A percentile compares a stretch with the other conserved stretches of the same genome.
Evolutionary conservation across 2,888 invertebrate species (phyloP).

Genomic region (Deilephila porcellus): DNA sequence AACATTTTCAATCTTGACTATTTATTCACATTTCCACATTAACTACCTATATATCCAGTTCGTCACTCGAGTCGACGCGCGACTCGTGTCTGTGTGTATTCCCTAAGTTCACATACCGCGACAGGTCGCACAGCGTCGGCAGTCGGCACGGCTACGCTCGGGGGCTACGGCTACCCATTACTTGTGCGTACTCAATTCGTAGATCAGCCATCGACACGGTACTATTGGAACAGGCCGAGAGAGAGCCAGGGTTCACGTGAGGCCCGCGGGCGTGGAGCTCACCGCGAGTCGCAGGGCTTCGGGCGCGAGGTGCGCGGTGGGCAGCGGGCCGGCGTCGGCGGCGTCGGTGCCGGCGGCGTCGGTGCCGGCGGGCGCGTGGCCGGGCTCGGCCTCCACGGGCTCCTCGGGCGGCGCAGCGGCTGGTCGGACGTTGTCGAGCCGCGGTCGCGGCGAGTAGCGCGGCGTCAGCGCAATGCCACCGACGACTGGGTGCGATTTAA

Average conservation of each 20-base stretch:
- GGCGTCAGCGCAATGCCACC: slow-evolving; percentile 83
- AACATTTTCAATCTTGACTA: slow-evolving; percentile 73
- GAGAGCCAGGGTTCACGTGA: slow-evolving; percentile 56
- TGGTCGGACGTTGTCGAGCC: slow-evolving; percentile 76
- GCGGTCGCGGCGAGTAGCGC: slow-evolving; percentile 81
- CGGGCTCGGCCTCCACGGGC: slow-evolving; percentile 58
- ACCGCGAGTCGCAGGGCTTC: slow-evolving; percentile 44
- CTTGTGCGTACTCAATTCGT: slow-evolving; percentile 53
- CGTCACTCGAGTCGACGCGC: slow-evolving; percentile 54
- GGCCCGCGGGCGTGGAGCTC: slow-evolving; percentile 44
- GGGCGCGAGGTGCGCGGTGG: slow-evolving; percentile 41
- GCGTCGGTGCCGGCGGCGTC: slow-evolving; percentile 43
- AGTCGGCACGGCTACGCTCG: slow-evolving; percentile 33
- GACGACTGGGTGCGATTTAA: slow-evolving; percentile 84
- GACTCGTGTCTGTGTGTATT: slow-evolving; percentile 50
- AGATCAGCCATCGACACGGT: slow-evolving; percentile 37
- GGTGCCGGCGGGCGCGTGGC: slow-evolving; percentile 42
- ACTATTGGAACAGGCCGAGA: slow-evolving; percentile 38
- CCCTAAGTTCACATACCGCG: slow-evolving; percentile 60
- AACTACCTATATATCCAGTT: slow-evolving; percentile 70
- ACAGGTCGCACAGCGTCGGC: slow-evolving; percentile 44
- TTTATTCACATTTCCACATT: slow-evolving; percentile 77
- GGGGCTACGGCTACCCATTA: slow-evolving; percentile 33
- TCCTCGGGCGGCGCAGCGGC: slow-evolving; percentile 79
- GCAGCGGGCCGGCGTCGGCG: slow-evolving; percentile 44